Conservation (phyloP, 1,140 invertebrate species). For the Neoseiulus cucumeris region DNA sequence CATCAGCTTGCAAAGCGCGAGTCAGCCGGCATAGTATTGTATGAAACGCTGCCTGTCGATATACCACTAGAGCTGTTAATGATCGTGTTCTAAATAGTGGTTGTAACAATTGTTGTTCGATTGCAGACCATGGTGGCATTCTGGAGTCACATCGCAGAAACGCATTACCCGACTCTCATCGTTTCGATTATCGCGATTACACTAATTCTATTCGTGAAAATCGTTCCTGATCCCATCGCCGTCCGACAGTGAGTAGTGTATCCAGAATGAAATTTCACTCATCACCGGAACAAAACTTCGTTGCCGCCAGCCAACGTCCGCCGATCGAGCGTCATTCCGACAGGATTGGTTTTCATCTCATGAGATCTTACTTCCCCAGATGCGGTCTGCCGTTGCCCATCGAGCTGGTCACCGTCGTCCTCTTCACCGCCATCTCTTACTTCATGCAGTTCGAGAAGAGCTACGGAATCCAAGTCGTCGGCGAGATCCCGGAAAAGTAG, state of each 20-base stretch:
- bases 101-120: neutral
- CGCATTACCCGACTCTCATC: neutral
- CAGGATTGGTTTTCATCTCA: too few species aligned
- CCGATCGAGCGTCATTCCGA: too few species aligned
- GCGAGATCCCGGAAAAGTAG: conserved; percentile 32
- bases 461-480: conserved; percentile 29
- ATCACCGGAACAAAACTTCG: too few species aligned
- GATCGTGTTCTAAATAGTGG: neutral
- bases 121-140: conserved; percentile 46
- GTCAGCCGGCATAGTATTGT: too few species aligned
- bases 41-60: too few species aligned
- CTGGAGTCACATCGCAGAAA: conserved; percentile 18
- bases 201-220: neutral
- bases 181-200: neutral
- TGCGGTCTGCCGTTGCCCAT: neutral
- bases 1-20: too few species aligned
- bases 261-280: neutral
- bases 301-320: too few species aligned
- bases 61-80: too few species aligned
- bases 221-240: neutral
- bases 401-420: conserved; percentile 25
- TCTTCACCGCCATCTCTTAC: conserved; percentile 28
- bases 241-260: neutral
- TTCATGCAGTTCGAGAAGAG: conserved; percentile 26
- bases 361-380: neutral